phyloP scores from a whole-genome alignment of 1,140 invertebrate genomes.

The Popillia japonica region DNA sequence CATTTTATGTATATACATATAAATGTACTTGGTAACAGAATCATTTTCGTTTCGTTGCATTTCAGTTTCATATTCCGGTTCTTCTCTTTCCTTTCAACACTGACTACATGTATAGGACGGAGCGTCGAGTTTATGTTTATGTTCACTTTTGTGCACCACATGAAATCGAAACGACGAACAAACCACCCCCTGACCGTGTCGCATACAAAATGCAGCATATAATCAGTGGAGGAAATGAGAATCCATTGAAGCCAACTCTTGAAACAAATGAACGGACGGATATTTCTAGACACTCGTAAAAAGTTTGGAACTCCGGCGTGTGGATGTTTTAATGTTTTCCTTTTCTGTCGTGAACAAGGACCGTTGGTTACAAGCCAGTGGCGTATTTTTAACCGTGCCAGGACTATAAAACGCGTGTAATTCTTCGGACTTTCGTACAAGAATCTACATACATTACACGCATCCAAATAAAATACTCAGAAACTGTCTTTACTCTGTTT shows the following conservation, averaged over 20 bases:
- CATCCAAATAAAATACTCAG: constrained; percentile 35
- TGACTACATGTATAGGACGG: background rate
- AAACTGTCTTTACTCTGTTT: constrained; percentile 32
- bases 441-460: constrained; percentile 30
- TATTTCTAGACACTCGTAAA: constrained; percentile 35
- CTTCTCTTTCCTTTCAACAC: background rate
- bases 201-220: constrained; percentile 31
- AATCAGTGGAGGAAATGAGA: constrained; percentile 34
- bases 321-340: constrained; percentile 35
- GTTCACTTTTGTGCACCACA: constrained; percentile 34
- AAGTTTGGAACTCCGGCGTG: constrained; percentile 32
- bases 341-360: constrained; percentile 31
- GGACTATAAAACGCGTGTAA: constrained; percentile 29
- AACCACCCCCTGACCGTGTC: constrained; percentile 29
- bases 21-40: background rate
- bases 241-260: constrained; percentile 34
- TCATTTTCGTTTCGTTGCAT: background rate
- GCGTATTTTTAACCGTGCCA: constrained; percentile 27
- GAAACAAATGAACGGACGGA: constrained; percentile 31
- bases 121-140: constrained; percentile 27
- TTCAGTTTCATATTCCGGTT: background rate
- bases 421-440: constrained; percentile 29
- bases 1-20: background rate
- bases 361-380: constrained; percentile 32
- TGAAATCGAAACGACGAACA: constrained; percentile 34